Conservation (phyloP, 2,113 vertebrate genomes). For the Myotis brandtii region DNA sequence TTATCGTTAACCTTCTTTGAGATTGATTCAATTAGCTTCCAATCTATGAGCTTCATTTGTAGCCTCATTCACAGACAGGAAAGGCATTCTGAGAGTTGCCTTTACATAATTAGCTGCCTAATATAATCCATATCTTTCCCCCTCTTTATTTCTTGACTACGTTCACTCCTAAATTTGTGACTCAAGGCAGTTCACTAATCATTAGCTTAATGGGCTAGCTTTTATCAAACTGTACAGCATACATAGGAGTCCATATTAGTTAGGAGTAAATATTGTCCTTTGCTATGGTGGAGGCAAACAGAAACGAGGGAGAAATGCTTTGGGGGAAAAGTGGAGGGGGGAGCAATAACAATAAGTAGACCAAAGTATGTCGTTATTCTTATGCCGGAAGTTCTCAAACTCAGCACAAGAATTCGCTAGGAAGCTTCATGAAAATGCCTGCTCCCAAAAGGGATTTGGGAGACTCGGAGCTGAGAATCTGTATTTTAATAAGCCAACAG, state of each 20-base stretch:
- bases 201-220: not conserved
- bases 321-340: not conserved
- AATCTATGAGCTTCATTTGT: not conserved
- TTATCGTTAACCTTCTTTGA: not conserved
- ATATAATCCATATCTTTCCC: no score
- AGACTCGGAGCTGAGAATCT: not conserved
- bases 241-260: not conserved
- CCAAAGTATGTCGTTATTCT: not conserved
- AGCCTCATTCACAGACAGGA: not conserved
- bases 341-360: not conserved
- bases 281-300: not conserved
- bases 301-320: not conserved
- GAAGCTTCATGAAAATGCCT: not conserved
- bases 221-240: not conserved
- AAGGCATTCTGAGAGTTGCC: not conserved
- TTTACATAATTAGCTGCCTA: not conserved
- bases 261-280: not conserved
- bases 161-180: not conserved
- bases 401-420: not conserved
- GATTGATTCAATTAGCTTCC: not conserved
- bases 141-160: not conserved
- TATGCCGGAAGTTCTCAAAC: not conserved
- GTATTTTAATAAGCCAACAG: not conserved
- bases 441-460: not conserved
- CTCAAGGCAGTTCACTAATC: not conserved